Percentiles rank a stretch among this genome's conserved stretches.
These are phyloP conservation scores for Bettongia penicillata DNA, from an alignment of 2,113 vertebrate species.

Conservation along the genomic window DNA sequence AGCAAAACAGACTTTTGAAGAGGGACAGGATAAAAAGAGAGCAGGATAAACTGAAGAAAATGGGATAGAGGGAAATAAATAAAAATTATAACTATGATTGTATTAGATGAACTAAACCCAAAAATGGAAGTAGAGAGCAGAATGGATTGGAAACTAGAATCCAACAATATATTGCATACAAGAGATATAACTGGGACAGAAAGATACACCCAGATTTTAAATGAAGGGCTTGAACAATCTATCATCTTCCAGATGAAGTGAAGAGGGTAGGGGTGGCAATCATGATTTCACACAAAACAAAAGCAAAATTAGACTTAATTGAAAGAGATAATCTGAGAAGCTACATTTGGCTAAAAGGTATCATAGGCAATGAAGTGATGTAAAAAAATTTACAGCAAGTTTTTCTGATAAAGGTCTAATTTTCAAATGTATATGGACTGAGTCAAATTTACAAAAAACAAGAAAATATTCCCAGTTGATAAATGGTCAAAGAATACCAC, in stretches of 20 bases:
- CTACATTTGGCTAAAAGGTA: neutral
- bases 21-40: neutral
- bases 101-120: neutral
- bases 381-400: neutral
- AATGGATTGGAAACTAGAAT: neutral
- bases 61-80: neutral
- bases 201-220: neutral
- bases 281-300: neutral
- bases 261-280: neutral
- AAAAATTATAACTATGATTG: neutral
- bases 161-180: too few species aligned
- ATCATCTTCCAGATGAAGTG: neutral
- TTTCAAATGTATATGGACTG: neutral
- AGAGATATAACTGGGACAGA: too few species aligned
- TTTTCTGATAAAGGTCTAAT: neutral
- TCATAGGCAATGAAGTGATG: neutral
- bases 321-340: neutral
- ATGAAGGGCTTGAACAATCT: neutral
- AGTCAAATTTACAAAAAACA: neutral
- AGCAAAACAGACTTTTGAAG: neutral
- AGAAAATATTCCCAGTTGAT: neutral
- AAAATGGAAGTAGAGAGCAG: neutral
- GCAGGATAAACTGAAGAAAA: neutral
- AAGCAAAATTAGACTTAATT: neutral
- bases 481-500: neutral